Evolutionary conservation across 2,888 invertebrate genomes (phyloP).

Genomic region (Scelioninae gen. 1): DNA sequence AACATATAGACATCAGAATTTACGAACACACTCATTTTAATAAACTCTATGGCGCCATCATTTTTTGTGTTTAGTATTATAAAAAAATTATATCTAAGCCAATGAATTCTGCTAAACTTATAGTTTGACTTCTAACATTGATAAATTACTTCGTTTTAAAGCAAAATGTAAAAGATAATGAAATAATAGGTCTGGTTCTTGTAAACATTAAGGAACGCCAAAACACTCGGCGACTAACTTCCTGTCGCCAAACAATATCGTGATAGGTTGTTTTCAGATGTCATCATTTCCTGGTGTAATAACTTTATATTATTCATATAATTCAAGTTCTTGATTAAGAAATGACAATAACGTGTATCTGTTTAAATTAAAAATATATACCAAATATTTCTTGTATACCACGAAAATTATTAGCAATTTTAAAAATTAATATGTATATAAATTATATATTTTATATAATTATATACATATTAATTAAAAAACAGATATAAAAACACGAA

Average conservation of each 20-base stretch:
- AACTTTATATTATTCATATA: neutral
- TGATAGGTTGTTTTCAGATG: constrained; percentile 22
- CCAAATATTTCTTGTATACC: no score
- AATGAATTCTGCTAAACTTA: constrained; percentile 20
- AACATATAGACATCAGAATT: constrained; percentile 2
- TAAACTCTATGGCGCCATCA: constrained; percentile 39
- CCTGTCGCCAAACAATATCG: constrained; percentile 51
- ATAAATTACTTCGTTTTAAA: constrained; percentile 53
- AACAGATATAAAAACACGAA: no score
- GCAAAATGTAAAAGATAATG: constrained; percentile 40
- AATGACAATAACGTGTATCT: no score
- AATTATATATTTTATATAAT: no score
- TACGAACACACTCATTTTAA: constrained; percentile 16
- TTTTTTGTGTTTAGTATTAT: constrained; percentile 10
- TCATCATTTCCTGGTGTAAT: constrained; percentile 7
- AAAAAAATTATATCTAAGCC: constrained; percentile 28
- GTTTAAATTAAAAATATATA: no score
- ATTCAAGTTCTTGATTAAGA: no score
- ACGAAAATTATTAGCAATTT: no score
- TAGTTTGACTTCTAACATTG: constrained; percentile 15
- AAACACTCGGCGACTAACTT: constrained; percentile 51
- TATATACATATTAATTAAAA: no score
- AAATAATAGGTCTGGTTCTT: constrained; percentile 53
- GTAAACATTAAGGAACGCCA: constrained; percentile 31
- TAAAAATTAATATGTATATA: no score